Conservation (phyloP, 2,113 vertebrate genomes). For the Heteronetta atricapilla region DNA sequence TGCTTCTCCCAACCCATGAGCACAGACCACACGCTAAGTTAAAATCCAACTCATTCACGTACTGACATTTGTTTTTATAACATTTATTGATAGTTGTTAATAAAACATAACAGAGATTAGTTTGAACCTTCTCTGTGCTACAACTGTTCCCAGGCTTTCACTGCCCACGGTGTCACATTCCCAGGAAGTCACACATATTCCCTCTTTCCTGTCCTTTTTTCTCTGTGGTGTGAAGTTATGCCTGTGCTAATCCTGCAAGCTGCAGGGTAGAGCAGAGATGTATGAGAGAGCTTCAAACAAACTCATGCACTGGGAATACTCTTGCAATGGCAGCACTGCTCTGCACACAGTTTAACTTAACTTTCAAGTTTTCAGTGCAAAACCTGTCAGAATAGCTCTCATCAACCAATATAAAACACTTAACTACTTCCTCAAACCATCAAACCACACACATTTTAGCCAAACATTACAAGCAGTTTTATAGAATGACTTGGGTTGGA, state of each 20-base stretch:
- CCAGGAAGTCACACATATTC: background rate
- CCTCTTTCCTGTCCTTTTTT: background rate
- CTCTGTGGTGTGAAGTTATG: rapidly evolving
- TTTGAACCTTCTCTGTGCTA: background rate
- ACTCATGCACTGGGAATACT: background rate
- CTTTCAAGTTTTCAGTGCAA: background rate
- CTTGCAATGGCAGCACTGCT: background rate
- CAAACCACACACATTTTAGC: background rate
- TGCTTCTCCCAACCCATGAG: background rate
- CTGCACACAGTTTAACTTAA: background rate
- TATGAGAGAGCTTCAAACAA: background rate
- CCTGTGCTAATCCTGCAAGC: background rate
- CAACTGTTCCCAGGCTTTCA: background rate
- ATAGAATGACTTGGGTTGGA: too few species aligned
- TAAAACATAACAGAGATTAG: background rate
- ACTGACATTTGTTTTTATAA: background rate
- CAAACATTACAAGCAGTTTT: background rate
- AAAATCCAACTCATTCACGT: background rate
- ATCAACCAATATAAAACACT: background rate
- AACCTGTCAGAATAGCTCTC: background rate
- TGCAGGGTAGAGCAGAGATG: background rate
- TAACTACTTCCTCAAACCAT: background rate
- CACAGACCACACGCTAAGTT: rapidly evolving
- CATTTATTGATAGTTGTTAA: background rate
- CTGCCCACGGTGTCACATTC: background rate